Evolutionary conservation across 2,888 invertebrate species (phyloP).

Genomic region (Leucophenga maculata): DNA sequence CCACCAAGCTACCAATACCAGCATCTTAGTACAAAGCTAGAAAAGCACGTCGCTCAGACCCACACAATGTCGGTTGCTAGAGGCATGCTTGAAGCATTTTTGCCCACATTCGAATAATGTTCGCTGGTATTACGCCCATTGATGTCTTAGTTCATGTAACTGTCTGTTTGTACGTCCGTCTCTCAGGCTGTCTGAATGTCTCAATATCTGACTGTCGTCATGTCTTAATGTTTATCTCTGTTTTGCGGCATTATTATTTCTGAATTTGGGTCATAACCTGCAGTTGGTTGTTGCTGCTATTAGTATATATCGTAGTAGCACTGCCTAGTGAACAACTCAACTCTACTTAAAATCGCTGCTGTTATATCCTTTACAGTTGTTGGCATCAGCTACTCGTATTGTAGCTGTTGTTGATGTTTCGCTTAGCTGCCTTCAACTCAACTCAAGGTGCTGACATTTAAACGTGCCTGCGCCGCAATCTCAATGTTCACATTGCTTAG

Average conservation of each 20-base stretch:
- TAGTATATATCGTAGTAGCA: too few species aligned
- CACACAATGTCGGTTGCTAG: slow-evolving; percentile 11
- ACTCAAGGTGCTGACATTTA: slow-evolving; percentile 20
- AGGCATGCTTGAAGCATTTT: background rate
- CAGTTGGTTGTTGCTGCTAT: slow-evolving; percentile 13
- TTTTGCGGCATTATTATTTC: slow-evolving; percentile 28
- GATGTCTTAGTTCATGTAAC: too few species aligned
- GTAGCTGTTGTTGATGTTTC: slow-evolving; percentile 31
- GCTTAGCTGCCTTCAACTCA: background rate
- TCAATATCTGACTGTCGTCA: slow-evolving; percentile 19
- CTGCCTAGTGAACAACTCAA: background rate
- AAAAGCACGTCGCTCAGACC: background rate
- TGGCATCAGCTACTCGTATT: background rate
- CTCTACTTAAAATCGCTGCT: background rate
- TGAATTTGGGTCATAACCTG: slow-evolving; percentile 27
- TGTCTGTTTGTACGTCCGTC: background rate
- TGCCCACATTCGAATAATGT: background rate
- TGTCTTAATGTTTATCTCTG: slow-evolving; percentile 28
- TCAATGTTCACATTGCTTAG: background rate
- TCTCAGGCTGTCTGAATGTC: too few species aligned
- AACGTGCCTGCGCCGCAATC: slow-evolving; percentile 17
- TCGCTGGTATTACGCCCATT: too few species aligned
- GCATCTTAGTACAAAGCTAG: background rate
- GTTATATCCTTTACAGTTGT: background rate
- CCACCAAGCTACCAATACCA: too few species aligned